Conservation (phyloP, 2,888 invertebrate genomes). For the Ceraclea dissimilis region DNA sequence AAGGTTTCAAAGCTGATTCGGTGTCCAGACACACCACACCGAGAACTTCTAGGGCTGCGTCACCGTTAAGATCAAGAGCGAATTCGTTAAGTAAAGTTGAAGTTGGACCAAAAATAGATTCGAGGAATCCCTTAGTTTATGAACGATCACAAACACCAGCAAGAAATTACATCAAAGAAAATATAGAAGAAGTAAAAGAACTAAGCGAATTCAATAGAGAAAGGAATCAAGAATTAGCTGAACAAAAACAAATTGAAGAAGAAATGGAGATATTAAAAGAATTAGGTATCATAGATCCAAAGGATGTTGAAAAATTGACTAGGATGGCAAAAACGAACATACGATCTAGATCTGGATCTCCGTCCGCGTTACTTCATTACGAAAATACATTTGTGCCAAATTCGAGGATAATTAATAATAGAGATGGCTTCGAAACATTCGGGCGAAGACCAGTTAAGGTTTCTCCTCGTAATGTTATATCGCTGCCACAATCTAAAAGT, state of each 20-base stretch:
- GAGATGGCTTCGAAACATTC: constrained; percentile 11
- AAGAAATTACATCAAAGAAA: constrained; percentile 43
- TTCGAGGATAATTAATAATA: constrained; percentile 12
- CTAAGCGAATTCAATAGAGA: constrained; percentile 46
- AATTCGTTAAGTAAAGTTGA: constrained; percentile 40
- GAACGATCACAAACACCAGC: constrained; percentile 38
- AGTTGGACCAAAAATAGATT: constrained; percentile 40
- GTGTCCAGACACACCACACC: constrained; percentile 52
- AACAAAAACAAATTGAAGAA: constrained; percentile 39
- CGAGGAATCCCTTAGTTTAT: constrained; percentile 30
- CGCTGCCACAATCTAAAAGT: constrained; percentile 43
- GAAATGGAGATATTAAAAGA: constrained; percentile 44
- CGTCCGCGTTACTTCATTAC: constrained; percentile 36
- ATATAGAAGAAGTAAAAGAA: constrained; percentile 45
- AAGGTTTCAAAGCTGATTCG: constrained; percentile 35
- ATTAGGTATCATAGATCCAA: constrained; percentile 42
- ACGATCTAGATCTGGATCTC: constrained; percentile 43
- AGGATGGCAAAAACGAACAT: constrained; percentile 38
- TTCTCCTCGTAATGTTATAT: constrained; percentile 30
- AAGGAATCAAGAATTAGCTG: constrained; percentile 43
- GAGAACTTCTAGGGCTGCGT: constrained; percentile 40
- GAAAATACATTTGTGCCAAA: constrained; percentile 30
- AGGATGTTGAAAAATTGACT: constrained; percentile 38
- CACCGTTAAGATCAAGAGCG: constrained; percentile 41
- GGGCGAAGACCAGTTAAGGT: constrained; percentile 13